Evolutionary conservation across 2,113 vertebrate genomes (phyloP), one percentile per base, ranked within the genome.

Genomic region (Nematolebias whitei): DNA sequence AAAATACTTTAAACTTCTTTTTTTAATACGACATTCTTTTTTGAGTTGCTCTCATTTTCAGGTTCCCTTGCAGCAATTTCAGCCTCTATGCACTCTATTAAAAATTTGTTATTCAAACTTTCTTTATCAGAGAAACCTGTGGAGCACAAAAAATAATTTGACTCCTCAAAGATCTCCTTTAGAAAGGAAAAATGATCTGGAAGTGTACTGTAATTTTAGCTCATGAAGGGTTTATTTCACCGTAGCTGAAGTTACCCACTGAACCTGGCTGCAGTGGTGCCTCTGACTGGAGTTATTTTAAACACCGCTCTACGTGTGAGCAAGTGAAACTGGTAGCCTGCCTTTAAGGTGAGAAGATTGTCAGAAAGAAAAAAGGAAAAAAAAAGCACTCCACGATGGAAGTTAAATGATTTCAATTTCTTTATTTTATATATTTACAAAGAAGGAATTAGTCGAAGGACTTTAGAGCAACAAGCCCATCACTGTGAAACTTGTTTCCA

Each of bases 401-500:
- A n/a, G n/a, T n/a, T n/a, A n/a, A n/a, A n/a, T n/a, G n/a, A n/a
- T n/a, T n/a, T n/a, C n/a, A n/a, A n/a, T n/a, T n/a, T n/a, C 2
- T 45, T 41, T 53, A 53, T 35, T 49, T 54, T 26, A 24, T 14
- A 41, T 41, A 44, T 47, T 68, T 15, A 43, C 40, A 1, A 43
- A 15, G 14, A 43, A 43, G 5, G 24, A 47, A 59, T 39, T 26
- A 11, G 10, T 66, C 57, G 3, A 29, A 29, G 26, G 26, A 29
- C 26, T 29, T n/a, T n/a, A n/a, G n/a, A n/a, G n/a, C n/a, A n/a
- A n/a, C n/a, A n/a, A n/a, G n/a, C n/a, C n/a, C 61, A 71, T 76
- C 85, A 89, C 89, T 88, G 89, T 89, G 89, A 87, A 76, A 67
- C 65, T 62, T 87, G 81, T 81, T 73, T 86, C 65, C 39, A 43